These are phyloP conservation scores for Hyperoplus lanceolatus DNA, from an alignment of 2,797 vertebrate species.

Conservation along the genomic window DNA sequence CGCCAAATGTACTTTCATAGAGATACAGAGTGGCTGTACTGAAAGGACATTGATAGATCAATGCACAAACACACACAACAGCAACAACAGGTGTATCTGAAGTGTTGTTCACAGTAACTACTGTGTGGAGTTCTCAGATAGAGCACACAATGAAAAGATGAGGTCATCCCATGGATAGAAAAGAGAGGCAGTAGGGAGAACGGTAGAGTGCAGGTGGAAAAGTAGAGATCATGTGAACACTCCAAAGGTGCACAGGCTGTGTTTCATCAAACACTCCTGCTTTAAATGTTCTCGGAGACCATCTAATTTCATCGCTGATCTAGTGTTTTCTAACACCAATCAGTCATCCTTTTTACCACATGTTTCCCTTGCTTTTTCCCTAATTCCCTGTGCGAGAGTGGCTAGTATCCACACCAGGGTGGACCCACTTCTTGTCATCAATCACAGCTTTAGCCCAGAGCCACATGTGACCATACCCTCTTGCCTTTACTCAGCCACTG, in stretches of 20 bases:
- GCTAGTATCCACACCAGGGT: not conserved
- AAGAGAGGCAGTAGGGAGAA: not conserved
- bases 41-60: slow-evolving; percentile 2
- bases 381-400: slow-evolving; percentile 9
- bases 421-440: not conserved
- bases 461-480: not conserved
- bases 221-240: slow-evolving; percentile 11
- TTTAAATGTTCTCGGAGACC: not conserved
- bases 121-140: not conserved
- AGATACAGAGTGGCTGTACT: slow-evolving; percentile 15
- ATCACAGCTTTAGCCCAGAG: slow-evolving; percentile 1
- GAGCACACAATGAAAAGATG: slow-evolving; percentile 44
- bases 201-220: not conserved
- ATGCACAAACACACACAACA: slow-evolving; percentile 3
- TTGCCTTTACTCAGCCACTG: slow-evolving; percentile 21
- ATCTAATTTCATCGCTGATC: not conserved
- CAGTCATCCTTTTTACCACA: not conserved
- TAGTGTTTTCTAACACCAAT: not conserved
- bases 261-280: slow-evolving; percentile 3
- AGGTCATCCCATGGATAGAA: not conserved
- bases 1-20: slow-evolving; percentile 29
- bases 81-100: slow-evolving; percentile 43
- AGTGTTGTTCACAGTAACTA: slow-evolving; percentile 13
- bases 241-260: not conserved
- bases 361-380: not conserved